A percentile compares a stretch with the other conserved stretches of the same genome.
phyloP scores from a whole-genome alignment of 2,113 vertebrate species.

The Takifugu bimaculatus region DNA sequence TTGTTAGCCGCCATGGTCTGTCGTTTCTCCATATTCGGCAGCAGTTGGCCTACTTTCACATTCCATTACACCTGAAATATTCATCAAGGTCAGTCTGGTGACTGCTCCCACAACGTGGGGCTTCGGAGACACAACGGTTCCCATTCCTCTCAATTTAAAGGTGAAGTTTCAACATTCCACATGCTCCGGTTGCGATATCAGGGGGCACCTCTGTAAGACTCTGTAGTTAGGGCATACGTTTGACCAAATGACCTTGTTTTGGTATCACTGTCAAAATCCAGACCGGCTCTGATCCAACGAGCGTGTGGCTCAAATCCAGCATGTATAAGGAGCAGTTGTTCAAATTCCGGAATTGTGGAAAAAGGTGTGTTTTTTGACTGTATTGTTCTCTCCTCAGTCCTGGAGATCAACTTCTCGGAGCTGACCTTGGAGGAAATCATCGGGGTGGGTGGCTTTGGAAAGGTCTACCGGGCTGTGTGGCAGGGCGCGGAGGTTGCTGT shows the following conservation, averaged over 20 bases:
- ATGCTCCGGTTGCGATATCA: constrained; percentile 4
- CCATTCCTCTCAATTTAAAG: background rate
- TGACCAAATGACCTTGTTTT: constrained; percentile 42
- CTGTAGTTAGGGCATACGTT: constrained; percentile 40
- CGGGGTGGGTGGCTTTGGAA: constrained; percentile 95
- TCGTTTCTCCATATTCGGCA: constrained; percentile 23
- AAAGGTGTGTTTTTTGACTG: background rate
- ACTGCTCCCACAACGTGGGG: constrained; percentile 14
- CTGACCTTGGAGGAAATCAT: constrained; percentile 94
- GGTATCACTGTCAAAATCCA: constrained; percentile 1
- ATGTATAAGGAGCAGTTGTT: background rate
- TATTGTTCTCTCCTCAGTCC: constrained; percentile 69
- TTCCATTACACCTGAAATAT: constrained; percentile 66
- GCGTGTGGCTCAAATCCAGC: too few species aligned
- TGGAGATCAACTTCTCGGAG: constrained; percentile 92
- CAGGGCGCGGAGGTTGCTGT: constrained; percentile 88
- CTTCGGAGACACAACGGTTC: background rate
- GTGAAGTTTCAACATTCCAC: background rate
- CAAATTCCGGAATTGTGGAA: background rate
- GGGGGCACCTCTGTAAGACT: constrained; percentile 11
- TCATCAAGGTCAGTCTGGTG: constrained; percentile 60
- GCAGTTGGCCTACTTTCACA: constrained; percentile 66
- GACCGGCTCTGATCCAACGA: too few species aligned
- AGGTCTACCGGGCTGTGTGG: constrained; percentile 95
- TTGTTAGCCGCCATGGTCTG: background rate